Evolutionary conservation across 2,113 vertebrate species (phyloP).

Genomic region (Dicentrarchus labrax): DNA sequence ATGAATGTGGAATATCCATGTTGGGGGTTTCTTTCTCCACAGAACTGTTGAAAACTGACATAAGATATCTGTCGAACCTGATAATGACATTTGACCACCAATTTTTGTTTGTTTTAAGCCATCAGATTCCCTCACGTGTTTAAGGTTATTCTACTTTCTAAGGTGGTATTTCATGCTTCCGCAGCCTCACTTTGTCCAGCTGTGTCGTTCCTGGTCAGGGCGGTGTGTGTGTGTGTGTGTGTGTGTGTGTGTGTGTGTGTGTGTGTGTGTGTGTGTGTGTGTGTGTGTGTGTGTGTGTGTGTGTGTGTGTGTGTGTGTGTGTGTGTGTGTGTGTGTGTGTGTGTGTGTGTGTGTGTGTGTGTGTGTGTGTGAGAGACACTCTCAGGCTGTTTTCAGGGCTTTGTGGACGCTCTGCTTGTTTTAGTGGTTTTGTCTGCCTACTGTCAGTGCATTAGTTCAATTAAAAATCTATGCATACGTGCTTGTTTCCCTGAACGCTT

Average conservation of each 20-base stretch:
- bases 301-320: background rate
- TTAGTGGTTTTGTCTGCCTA: background rate
- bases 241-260: background rate
- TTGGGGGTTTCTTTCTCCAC: background rate
- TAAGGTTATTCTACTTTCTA: background rate
- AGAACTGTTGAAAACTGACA: background rate
- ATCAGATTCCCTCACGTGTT: background rate
- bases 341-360: background rate
- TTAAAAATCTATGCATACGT: constrained; percentile 48
- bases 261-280: background rate
- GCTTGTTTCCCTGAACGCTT: constrained; percentile 8
- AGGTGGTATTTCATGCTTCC: background rate
- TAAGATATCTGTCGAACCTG: background rate
- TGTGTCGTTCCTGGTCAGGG: background rate
- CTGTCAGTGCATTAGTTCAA: constrained; percentile 29
- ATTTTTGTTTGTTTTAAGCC: background rate
- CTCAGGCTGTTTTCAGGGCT: constrained; percentile 13
- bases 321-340: background rate
- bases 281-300: background rate
- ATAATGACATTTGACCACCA: background rate
- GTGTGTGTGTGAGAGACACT: background rate
- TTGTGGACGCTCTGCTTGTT: constrained; percentile 16
- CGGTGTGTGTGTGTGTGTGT: background rate
- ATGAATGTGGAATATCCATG: background rate
- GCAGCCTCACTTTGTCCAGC: background rate